These are phyloP conservation scores for Anthrax anthrax DNA, from an alignment of 2,888 invertebrate species.

Conservation along the genomic window DNA sequence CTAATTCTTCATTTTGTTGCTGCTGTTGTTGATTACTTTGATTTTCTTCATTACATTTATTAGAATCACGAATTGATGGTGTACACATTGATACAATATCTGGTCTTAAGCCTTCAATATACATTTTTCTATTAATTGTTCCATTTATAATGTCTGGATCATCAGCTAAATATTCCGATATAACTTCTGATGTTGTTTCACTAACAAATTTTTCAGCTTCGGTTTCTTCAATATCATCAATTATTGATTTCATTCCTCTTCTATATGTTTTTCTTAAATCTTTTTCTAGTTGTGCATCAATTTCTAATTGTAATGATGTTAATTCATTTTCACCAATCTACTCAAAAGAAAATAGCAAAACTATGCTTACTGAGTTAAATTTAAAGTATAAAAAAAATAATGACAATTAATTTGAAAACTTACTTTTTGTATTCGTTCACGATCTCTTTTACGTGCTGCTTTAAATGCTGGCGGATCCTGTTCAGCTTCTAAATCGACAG, in stretches of 20 bases:
- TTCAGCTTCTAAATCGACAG: conserved; percentile 89
- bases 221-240: conserved; percentile 26
- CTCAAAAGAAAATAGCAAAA: background rate
- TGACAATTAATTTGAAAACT: background rate
- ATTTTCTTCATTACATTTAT: conserved; percentile 30
- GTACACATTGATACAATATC: conserved; percentile 68
- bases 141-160: conserved; percentile 17
- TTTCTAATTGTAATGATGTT: conserved; percentile 68
- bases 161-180: conserved; percentile 31
- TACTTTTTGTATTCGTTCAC: conserved; percentile 68
- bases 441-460: conserved; percentile 75
- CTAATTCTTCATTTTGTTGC: conserved; percentile 38
- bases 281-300: conserved; percentile 65
- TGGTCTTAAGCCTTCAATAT: conserved; percentile 40
- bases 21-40: conserved; percentile 2
- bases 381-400: background rate
- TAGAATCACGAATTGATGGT: conserved; percentile 33
- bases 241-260: conserved; percentile 17
- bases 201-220: conserved; percentile 36
- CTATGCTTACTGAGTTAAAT: too few relatives aligned
- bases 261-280: conserved; percentile 38
- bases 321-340: conserved; percentile 48
- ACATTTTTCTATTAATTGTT: conserved; percentile 3
- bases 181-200: conserved; percentile 35
- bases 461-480: conserved; percentile 91